phyloP scores from a whole-genome alignment of 64 coral and sea anemone species.

The Actinia equina region DNA sequence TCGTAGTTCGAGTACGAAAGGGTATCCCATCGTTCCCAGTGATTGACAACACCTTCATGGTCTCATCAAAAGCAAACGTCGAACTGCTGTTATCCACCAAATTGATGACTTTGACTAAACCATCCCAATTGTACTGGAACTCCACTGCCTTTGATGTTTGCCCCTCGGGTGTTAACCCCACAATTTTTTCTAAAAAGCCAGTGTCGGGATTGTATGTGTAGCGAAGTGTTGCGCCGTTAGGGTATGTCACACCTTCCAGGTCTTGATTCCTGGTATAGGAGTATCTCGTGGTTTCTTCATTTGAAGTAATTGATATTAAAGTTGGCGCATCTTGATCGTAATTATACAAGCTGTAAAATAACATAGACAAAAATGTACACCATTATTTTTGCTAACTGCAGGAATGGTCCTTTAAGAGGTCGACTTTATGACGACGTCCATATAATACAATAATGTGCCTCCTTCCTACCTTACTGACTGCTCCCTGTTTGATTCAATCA shows the following conservation, averaged over 20 bases:
- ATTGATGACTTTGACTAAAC: conserved; percentile 34
- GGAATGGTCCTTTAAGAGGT: no score
- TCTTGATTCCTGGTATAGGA: conserved; percentile 49
- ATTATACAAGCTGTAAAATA: conserved; percentile 60
- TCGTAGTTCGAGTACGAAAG: conserved; percentile 32
- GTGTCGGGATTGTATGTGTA: conserved; percentile 56
- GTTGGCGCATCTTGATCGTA: conserved; percentile 24
- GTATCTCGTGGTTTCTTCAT: conserved; percentile 43
- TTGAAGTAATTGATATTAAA: conserved; percentile 48
- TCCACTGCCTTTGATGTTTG: conserved; percentile 20
- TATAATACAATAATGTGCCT: neutral
- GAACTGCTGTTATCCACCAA: conserved; percentile 13
- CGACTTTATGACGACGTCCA: neutral
- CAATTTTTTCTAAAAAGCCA: conserved; percentile 39
- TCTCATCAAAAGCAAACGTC: conserved; percentile 47
- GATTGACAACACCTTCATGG: conserved; percentile 17
- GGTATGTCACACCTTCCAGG: conserved; percentile 69
- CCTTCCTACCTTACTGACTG: conserved; percentile 3
- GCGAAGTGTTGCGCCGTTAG: conserved; percentile 24
- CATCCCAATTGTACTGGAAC: conserved; percentile 71
- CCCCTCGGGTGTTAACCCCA: conserved; percentile 44
- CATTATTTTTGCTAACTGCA: neutral
- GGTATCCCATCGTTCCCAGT: conserved; percentile 26
- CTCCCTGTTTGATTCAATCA: conserved; percentile 7
- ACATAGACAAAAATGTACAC: neutral